Conservation (phyloP, 1,140 invertebrate species). For the Tetramorium simillimum region DNA sequence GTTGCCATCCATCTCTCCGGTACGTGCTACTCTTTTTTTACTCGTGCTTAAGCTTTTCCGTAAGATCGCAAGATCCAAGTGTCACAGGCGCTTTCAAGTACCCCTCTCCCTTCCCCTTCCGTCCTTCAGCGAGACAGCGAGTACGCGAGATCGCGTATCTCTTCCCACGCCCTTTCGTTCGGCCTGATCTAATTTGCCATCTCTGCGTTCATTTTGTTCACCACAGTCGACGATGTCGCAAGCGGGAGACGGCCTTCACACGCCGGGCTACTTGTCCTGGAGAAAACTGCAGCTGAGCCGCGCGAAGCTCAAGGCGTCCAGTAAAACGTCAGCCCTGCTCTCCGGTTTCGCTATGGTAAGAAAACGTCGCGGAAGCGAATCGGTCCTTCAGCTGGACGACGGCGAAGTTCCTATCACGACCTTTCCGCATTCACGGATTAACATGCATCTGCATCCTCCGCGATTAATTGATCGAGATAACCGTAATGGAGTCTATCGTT, state of each 20-base stretch:
- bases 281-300: conserved; percentile 95
- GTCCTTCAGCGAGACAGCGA: background rate
- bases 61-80: conserved; percentile 26
- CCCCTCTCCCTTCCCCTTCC: background rate
- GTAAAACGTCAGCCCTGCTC: conserved; percentile 97
- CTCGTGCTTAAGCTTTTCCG: conserved; percentile 50
- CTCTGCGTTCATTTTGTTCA: conserved; percentile 29
- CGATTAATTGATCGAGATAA: conserved; percentile 1
- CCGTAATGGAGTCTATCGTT: background rate
- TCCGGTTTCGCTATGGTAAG: conserved; percentile 98
- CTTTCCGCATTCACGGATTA: background rate
- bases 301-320: conserved; percentile 98
- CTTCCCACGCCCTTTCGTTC: background rate
- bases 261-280: conserved; percentile 94
- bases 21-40: conserved; percentile 71
- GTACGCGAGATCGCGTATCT: background rate
- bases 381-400: background rate
- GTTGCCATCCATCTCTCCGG: conserved; percentile 79
- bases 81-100: background rate
- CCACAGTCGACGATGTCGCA: conserved; percentile 88
- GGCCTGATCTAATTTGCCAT: conserved; percentile 14
- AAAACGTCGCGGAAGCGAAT: background rate
- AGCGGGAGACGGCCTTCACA: conserved; percentile 91
- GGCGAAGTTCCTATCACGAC: background rate
- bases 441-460: background rate